Conservation (phyloP, 1,140 invertebrate species). For the Ganaspis sp. region DNA sequence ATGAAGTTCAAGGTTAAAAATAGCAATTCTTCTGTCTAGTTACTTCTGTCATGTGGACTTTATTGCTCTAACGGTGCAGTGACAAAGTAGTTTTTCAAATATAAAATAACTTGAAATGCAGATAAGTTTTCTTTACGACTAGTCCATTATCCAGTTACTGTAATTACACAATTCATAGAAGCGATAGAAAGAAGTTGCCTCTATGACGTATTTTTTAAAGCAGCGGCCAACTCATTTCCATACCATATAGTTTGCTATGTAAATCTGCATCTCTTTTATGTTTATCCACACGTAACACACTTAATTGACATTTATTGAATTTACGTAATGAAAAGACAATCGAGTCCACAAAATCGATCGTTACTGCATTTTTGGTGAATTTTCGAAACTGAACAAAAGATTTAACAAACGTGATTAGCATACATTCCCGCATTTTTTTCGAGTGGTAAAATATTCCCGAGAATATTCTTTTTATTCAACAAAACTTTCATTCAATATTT, state of each 20-base stretch:
- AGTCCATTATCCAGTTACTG: slow-evolving; percentile 31
- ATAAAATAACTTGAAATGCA: slow-evolving; percentile 44
- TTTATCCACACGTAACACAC: not conserved
- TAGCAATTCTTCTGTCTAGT: too few species aligned
- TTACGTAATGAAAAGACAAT: not conserved
- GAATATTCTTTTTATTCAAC: too few species aligned
- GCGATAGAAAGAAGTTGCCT: not conserved
- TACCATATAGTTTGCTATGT: not conserved
- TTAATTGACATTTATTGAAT: slow-evolving; percentile 12
- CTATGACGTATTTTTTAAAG: not conserved
- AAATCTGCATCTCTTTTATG: not conserved
- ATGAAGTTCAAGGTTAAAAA: too few species aligned
- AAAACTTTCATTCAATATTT: too few species aligned
- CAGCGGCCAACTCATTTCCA: not conserved
- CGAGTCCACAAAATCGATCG: not conserved
- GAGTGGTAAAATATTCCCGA: too few species aligned
- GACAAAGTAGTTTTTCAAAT: not conserved
- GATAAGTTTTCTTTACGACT: slow-evolving; percentile 56
- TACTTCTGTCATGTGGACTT: not conserved
- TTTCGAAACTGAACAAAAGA: too few species aligned
- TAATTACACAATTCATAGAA: not conserved
- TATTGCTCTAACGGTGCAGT: not conserved
- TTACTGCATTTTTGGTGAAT: too few species aligned
- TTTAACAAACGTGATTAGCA: too few species aligned
- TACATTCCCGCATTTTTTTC: too few species aligned